Evolutionary conservation across 2,888 invertebrate genomes (phyloP), one percentile per base, ranked within the genome.

Genomic region (Eulithis prunata): DNA sequence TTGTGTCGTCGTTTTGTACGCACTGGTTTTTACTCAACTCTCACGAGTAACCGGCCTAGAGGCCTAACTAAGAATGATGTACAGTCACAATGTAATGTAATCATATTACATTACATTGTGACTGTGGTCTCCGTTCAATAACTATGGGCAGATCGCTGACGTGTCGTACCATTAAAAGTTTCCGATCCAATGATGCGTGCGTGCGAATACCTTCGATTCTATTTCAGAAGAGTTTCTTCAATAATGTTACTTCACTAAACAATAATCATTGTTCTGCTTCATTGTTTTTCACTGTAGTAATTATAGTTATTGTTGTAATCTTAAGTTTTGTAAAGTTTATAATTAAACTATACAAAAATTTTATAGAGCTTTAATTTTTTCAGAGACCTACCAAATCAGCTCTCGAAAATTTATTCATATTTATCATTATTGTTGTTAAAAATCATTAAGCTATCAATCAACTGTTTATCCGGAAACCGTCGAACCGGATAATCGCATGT

Each of bases 161-260:
- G 80, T 83, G 76, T 81, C 75, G 38, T 73, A 75, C 80, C 86
- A 86, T 88, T 88, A 88, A 87, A 88, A 87, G 78, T 87, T 87
- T 85, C 83, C 81, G 82, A 85, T 78, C 79, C 85, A 84, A 73
- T 86, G 84, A 81, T 78, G 78, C 78, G 77, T 71, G 62, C 60
- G 64, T 55, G 63, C 54, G 63, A 64, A 70, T 66, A 49, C 54
- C 61, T 60, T 70, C 57, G 14, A 72, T 68, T 66, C 52, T 64
- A 67, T 69, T 49, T 41, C 57, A 62, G 38, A 60, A 57, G 46
- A 58, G 67, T 58, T 65, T 70, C n/a, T 5, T n/a, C 7, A 21
- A 8, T 49, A 21, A 21, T 49, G 11, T 49, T 49, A 11, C 2
- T 47, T 49, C 11, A 21, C 21, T 49, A 49, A 21, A 49, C 49